phyloP scores from a whole-genome alignment of 2,888 invertebrate genomes.

The Germaria angustata region DNA sequence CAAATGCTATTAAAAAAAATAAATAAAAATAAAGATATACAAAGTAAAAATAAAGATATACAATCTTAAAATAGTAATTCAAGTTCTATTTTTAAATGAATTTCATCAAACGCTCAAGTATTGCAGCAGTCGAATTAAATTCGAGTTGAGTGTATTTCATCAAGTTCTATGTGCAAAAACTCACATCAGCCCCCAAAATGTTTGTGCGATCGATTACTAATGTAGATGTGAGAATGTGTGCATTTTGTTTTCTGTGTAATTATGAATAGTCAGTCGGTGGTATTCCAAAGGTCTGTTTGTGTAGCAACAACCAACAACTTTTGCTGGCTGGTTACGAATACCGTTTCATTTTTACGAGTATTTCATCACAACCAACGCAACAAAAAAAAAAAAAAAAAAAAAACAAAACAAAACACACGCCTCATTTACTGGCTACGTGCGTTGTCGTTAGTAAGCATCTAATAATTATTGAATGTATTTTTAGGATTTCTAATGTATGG shows the following conservation, averaged over 20 bases:
- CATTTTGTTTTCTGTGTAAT: conserved; percentile 10
- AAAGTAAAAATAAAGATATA: background rate
- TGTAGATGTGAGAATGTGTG: background rate
- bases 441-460: conserved; percentile 46
- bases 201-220: background rate
- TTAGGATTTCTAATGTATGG: background rate
- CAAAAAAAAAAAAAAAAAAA: background rate
- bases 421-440: conserved; percentile 57
- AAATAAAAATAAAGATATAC: background rate
- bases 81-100: conserved; percentile 14
- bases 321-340: background rate
- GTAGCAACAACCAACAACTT: background rate
- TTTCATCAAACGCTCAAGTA: conserved; percentile 24
- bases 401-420: background rate
- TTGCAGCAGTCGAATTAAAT: conserved; percentile 2
- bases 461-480: background rate
- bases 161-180: conserved; percentile 28
- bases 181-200: conserved; percentile 23
- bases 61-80: background rate
- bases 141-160: background rate
- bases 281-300: background rate
- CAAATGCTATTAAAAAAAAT: too few species aligned
- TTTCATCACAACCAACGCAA: background rate
- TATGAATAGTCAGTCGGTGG: conserved; percentile 1
- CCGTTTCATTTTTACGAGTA: conserved; percentile 1